A percentile compares a stretch with the other conserved stretches of the same genome.
phyloP scores from a whole-genome alignment of 2,113 vertebrate species.

The Callithrix jacchus region DNA sequence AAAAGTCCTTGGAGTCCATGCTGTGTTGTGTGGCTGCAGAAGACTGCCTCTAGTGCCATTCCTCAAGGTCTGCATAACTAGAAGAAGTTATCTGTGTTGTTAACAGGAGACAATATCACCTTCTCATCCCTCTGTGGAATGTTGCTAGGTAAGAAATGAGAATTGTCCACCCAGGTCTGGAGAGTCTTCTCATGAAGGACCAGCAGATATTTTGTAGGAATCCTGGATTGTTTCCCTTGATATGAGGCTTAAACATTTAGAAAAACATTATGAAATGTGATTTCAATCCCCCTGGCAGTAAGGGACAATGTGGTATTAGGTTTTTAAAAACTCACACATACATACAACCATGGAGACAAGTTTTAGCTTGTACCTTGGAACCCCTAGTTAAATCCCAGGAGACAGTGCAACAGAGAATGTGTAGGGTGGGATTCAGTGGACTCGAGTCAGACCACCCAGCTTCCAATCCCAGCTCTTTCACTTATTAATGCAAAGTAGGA shows the following conservation, averaged over 20 bases:
- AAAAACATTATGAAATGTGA: conserved; percentile 62
- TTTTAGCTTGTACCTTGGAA: conserved; percentile 40
- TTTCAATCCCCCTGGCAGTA: conserved; percentile 50
- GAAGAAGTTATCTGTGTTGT: not conserved
- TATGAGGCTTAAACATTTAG: conserved; percentile 21
- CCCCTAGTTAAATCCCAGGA: not conserved
- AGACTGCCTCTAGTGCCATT: not conserved
- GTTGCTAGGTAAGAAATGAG: conserved; percentile 28
- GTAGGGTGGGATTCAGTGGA: not conserved
- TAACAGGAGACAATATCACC: not conserved
- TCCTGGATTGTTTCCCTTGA: not conserved
- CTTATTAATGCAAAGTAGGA: not conserved
- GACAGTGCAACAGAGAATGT: not conserved
- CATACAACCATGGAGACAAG: not conserved
- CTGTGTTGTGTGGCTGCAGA: not conserved
- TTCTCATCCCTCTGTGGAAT: conserved; percentile 36
- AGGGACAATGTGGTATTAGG: not conserved
- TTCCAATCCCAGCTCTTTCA: not conserved
- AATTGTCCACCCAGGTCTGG: not conserved
- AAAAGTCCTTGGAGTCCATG: not conserved
- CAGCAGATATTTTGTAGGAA: conserved; percentile 47
- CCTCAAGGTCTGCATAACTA: not conserved
- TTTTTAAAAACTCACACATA: conserved; percentile 4
- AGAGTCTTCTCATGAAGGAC: not conserved
- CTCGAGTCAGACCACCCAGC: not conserved